A percentile compares a stretch with the other conserved stretches of the same genome.
Evolutionary conservation across 1,140 invertebrate genomes (phyloP).

Genomic region (Tetragnatha versicolor): DNA sequence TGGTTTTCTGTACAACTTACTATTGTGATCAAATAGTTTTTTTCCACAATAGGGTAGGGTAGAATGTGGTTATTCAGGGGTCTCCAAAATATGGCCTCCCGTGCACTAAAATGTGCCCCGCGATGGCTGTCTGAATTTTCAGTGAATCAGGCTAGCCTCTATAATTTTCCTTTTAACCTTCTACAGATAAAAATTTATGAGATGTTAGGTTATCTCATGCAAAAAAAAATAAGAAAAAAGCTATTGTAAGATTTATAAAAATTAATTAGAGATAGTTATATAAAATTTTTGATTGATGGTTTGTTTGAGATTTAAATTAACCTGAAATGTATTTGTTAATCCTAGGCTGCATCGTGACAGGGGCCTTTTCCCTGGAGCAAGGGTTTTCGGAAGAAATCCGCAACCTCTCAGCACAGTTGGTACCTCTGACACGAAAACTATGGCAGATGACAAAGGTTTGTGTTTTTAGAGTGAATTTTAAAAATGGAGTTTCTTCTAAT

Average conservation of each 20-base stretch:
- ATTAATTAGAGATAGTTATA: not conserved
- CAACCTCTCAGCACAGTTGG: slow-evolving; percentile 79
- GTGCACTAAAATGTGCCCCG: no score
- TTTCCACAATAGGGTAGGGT: no score
- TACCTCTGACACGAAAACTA: slow-evolving; percentile 83
- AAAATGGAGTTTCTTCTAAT: no score
- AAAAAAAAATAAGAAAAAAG: not conserved
- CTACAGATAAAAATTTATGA: not conserved
- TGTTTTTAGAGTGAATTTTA: not conserved
- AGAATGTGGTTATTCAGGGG: no score
- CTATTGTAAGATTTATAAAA: not conserved
- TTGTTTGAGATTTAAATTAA: not conserved
- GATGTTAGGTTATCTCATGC: not conserved
- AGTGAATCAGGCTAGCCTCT: no score
- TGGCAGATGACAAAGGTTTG: slow-evolving; percentile 82
- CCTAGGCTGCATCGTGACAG: slow-evolving; percentile 77
- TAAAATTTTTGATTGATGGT: not conserved
- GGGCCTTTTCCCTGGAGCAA: slow-evolving; percentile 73
- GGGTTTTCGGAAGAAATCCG: slow-evolving; percentile 82
- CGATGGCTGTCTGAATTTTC: no score
- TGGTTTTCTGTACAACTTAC: no score
- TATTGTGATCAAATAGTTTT: no score
- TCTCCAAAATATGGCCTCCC: no score
- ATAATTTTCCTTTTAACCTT: no score
- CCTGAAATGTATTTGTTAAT: not conserved